A percentile compares a stretch with the other conserved stretches of the same genome.
phyloP scores from a whole-genome alignment of 1,140 invertebrate species.

The Ctenoplectra terminalis region DNA sequence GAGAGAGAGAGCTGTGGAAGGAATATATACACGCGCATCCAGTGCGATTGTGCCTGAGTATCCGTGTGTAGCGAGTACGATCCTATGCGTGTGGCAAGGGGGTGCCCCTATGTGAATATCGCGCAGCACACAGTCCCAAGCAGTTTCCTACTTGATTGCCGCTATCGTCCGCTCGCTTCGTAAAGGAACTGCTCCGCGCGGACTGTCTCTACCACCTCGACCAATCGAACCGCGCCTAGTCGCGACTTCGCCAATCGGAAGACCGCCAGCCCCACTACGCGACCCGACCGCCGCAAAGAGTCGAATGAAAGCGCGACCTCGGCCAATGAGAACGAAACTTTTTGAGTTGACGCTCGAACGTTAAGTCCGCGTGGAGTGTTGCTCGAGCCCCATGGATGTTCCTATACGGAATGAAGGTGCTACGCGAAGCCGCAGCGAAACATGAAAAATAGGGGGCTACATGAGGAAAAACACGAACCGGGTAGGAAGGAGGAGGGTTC shows the following conservation, averaged over 20 bases:
- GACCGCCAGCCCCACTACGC: slow-evolving; percentile 25
- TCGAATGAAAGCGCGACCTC: slow-evolving; percentile 69
- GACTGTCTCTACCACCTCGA: slow-evolving; percentile 63
- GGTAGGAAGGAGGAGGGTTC: slow-evolving; percentile 61
- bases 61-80: slow-evolving; percentile 65
- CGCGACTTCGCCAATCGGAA: slow-evolving; percentile 69
- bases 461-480: slow-evolving; percentile 81
- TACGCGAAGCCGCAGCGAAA: slow-evolving; percentile 83
- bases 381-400: slow-evolving; percentile 58
- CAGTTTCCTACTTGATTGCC: slow-evolving; percentile 84
- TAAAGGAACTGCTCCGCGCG: slow-evolving; percentile 77
- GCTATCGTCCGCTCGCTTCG: slow-evolving; percentile 80
- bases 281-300: slow-evolving; percentile 61
- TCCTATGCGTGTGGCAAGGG: slow-evolving; percentile 74
- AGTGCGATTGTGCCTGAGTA: slow-evolving; percentile 51
- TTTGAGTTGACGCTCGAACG: slow-evolving; percentile 60
- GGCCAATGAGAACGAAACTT: slow-evolving; percentile 73
- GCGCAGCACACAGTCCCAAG: slow-evolving; percentile 82
- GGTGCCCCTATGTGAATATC: slow-evolving; percentile 81
- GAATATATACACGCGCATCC: slow-evolving; percentile 44
- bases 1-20: slow-evolving; percentile 54
- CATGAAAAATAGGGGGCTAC: slow-evolving; percentile 84
- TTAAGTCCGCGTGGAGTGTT: slow-evolving; percentile 77
- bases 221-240: slow-evolving; percentile 64
- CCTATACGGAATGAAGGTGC: slow-evolving; percentile 82